These are phyloP conservation scores for Polyergus mexicanus DNA, from an alignment of 1,140 invertebrate genomes.

Conservation along the genomic window DNA sequence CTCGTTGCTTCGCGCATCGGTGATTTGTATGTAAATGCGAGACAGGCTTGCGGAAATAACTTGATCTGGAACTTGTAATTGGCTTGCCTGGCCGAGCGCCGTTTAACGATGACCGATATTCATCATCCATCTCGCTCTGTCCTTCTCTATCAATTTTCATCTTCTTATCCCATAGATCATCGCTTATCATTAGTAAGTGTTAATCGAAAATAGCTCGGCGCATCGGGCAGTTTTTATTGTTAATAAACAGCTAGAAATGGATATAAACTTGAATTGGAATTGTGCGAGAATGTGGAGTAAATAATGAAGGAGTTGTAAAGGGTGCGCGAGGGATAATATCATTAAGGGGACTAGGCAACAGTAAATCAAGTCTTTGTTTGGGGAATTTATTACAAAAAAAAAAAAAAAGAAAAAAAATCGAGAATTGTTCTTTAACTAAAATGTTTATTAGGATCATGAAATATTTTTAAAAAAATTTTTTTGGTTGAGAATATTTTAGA, in stretches of 20 bases:
- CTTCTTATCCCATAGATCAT: not conserved
- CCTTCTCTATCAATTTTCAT: constrained; percentile 48
- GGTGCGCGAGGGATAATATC: no score
- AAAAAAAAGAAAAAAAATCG: no score
- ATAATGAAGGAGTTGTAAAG: no score
- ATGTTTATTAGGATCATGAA: no score
- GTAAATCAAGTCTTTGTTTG: no score
- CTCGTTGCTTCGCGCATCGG: constrained; percentile 60
- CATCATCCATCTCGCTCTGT: constrained; percentile 16
- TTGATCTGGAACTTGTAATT: constrained; percentile 67
- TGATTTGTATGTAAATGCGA: constrained; percentile 74
- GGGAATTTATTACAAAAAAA: no score
- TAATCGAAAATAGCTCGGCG: not conserved
- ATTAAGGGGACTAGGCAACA: no score
- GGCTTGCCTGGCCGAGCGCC: not conserved
- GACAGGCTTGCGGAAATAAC: constrained; percentile 71
- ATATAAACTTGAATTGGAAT: not conserved
- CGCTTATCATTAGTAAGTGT: not conserved
- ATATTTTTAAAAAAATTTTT: no score
- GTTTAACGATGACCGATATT: constrained; percentile 22
- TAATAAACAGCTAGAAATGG: not conserved
- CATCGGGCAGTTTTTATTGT: not conserved
- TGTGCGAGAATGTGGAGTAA: no score
- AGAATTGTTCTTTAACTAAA: no score
- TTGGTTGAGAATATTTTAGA: no score